These are phyloP conservation scores for Chelon auratus DNA, from an alignment of 2,797 vertebrate species.

Conservation along the genomic window DNA sequence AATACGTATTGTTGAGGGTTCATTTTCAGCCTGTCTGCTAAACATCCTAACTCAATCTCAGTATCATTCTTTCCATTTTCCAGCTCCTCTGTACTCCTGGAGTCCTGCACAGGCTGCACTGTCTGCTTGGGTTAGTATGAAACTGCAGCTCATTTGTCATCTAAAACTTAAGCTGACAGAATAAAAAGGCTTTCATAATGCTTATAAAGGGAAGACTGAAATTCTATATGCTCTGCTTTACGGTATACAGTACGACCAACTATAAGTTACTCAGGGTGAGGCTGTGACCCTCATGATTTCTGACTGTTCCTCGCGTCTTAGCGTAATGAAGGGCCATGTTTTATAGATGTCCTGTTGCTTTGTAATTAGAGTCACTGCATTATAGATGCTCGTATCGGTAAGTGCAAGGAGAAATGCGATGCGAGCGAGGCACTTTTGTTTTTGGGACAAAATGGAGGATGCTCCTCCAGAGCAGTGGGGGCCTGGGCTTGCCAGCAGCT, in stretches of 20 bases:
- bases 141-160: conserved; percentile 28
- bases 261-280: conserved; percentile 19
- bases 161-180: conserved; percentile 25
- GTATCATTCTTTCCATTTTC: not conserved
- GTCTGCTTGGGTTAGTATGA: conserved; percentile 6
- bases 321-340: conserved; percentile 59
- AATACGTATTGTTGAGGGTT: not conserved
- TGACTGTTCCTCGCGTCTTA: conserved; percentile 15
- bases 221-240: conserved; percentile 1
- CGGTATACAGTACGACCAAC: no score
- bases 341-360: conserved; percentile 52
- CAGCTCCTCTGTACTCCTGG: not conserved
- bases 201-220: not conserved
- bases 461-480: conserved; percentile 13
- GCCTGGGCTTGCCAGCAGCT: conserved; percentile 28
- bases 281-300: conserved; percentile 26
- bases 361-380: conserved; percentile 59
- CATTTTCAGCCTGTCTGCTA: not conserved
- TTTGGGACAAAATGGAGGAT: conserved; percentile 54
- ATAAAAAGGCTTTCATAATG: conserved; percentile 14
- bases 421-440: conserved; percentile 36
- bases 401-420: conserved; percentile 6
- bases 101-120: conserved; percentile 5
- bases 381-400: conserved; percentile 39
- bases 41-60: conserved; percentile 1